These are phyloP conservation scores for Spheniscus mendiculus DNA, from an alignment of 2,113 vertebrate species.

Conservation along the genomic window DNA sequence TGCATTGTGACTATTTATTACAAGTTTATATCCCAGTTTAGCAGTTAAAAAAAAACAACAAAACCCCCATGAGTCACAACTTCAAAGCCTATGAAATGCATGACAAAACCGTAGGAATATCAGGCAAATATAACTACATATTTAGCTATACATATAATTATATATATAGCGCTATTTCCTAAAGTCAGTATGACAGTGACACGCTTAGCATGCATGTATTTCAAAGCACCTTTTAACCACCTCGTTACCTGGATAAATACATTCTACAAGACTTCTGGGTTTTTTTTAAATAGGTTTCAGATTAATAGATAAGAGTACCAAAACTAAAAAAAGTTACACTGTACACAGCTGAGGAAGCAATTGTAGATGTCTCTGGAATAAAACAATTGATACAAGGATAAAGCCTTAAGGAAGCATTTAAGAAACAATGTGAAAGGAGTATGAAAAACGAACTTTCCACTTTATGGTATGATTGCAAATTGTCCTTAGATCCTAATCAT, in stretches of 20 bases:
- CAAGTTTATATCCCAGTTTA: not conserved
- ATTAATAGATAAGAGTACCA: not conserved
- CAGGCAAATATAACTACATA: not conserved
- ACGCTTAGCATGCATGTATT: not conserved
- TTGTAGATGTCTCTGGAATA: not conserved
- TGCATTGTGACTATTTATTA: not conserved
- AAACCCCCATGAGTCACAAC: not conserved
- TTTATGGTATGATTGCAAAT: not conserved
- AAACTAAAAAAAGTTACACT: not conserved
- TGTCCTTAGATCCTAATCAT: not conserved
- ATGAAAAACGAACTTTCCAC: not conserved
- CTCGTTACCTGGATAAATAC: not conserved
- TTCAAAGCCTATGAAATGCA: not conserved
- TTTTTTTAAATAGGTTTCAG: not conserved
- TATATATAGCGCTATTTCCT: not conserved
- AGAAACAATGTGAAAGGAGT: not conserved
- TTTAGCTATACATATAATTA: not conserved
- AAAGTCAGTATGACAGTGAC: not conserved
- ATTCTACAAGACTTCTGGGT: not conserved
- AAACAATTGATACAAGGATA: not conserved
- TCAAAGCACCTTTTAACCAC: not conserved
- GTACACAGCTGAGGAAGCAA: not conserved
- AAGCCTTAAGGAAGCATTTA: not conserved
- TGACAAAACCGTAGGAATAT: not conserved
- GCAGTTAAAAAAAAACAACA: not conserved